These are phyloP conservation scores for Entomobrya proxima DNA, from an alignment of 2,888 invertebrate species.

Conservation along the genomic window DNA sequence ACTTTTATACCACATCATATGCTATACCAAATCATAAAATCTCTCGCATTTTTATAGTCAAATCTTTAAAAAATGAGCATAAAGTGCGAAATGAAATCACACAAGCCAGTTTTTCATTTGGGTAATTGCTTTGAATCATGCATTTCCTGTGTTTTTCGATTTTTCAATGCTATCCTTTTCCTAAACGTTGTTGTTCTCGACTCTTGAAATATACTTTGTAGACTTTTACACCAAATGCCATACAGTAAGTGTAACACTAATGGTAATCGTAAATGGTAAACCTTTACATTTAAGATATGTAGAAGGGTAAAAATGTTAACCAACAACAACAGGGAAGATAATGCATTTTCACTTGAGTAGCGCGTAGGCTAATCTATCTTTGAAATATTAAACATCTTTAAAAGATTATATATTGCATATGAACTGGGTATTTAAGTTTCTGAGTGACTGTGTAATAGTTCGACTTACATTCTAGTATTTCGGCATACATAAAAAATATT, in stretches of 20 bases:
- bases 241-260: background rate
- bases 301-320: background rate
- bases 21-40: too few species aligned
- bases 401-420: background rate
- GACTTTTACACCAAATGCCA: background rate
- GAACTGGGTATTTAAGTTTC: too few species aligned
- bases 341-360: constrained; percentile 37
- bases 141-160: constrained; percentile 33
- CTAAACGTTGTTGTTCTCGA: background rate
- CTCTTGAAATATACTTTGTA: background rate
- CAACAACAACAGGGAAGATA: constrained; percentile 42
- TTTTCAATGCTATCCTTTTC: constrained; percentile 4
- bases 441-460: background rate
- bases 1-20: too few species aligned
- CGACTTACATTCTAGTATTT: background rate
- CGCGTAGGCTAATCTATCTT: constrained; percentile 36
- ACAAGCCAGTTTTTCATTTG: constrained; percentile 43
- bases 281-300: background rate
- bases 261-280: too few species aligned
- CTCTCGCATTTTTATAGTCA: too few species aligned
- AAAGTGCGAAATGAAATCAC: constrained; percentile 54
- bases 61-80: too few species aligned
- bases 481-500: constrained; percentile 22
- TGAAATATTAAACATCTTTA: constrained; percentile 52
- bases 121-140: constrained; percentile 48